These are phyloP conservation scores for Acinonyx jubatus DNA, from an alignment of 2,113 vertebrate species.

Conservation along the genomic window DNA sequence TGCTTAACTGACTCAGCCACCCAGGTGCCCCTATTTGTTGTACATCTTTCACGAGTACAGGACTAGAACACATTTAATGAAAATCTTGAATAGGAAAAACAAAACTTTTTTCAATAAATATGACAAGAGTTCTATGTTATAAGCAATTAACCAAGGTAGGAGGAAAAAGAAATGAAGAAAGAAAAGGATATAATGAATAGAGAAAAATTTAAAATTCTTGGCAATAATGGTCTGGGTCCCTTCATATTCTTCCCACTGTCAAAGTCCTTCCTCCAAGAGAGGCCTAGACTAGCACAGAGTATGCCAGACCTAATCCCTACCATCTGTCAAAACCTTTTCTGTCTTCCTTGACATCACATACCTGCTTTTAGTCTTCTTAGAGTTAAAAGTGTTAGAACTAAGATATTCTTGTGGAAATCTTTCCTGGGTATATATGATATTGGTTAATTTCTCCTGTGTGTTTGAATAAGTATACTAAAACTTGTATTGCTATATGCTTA, in stretches of 20 bases:
- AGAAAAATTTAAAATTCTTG: neutral
- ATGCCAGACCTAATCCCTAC: neutral
- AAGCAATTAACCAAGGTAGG: neutral
- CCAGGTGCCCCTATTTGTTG: neutral
- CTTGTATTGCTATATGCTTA: neutral
- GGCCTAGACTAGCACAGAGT: neutral
- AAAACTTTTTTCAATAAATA: neutral
- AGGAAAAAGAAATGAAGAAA: neutral
- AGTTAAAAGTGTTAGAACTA: neutral
- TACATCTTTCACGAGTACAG: neutral
- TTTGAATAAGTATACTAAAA: neutral
- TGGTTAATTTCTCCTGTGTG: neutral
- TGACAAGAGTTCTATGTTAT: neutral
- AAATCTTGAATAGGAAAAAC: constrained; percentile 9
- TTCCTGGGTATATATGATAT: neutral
- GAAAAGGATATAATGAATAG: neutral
- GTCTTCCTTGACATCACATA: neutral
- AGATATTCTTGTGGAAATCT: neutral
- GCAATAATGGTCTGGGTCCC: neutral
- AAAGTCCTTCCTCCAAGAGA: neutral
- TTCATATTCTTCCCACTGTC: neutral
- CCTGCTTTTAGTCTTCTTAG: neutral
- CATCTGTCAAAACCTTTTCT: neutral
- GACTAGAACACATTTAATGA: neutral
- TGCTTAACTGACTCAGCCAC: neutral